phyloP scores from a whole-genome alignment of 2,113 vertebrate species.

The Isurus oxyrinchus region DNA sequence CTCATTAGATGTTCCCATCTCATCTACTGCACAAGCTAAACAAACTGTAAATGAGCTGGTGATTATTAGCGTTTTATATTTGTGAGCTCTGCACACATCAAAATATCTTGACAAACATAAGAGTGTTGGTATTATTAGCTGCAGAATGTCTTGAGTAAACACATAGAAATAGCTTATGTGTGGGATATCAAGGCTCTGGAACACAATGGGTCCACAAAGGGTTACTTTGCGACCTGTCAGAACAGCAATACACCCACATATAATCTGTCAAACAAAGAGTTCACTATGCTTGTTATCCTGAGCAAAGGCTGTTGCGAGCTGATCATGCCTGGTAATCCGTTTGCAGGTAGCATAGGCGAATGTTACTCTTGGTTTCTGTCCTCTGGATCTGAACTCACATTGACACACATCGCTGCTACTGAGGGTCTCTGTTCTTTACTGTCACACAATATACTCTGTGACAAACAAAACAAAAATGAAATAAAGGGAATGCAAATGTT shows the following conservation, averaged over 20 bases:
- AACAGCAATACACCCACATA: constrained; percentile 47
- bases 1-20: constrained; percentile 91
- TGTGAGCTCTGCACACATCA: constrained; percentile 66
- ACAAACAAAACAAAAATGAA: constrained; percentile 38
- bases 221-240: constrained; percentile 43
- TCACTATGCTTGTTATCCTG: constrained; percentile 48
- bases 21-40: constrained; percentile 86
- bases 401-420: background rate
- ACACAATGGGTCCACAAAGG: constrained; percentile 45
- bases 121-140: constrained; percentile 70
- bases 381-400: background rate
- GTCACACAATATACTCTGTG: background rate
- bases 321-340: background rate
- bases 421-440: background rate
- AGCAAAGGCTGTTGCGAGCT: background rate
- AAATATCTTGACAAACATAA: constrained; percentile 78
- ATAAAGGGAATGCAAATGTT: constrained; percentile 45
- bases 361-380: background rate
- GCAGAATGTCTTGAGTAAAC: constrained; percentile 68
- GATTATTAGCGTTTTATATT: constrained; percentile 81
- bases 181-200: constrained; percentile 55
- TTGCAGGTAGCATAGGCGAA: background rate
- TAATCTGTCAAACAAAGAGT: constrained; percentile 55
- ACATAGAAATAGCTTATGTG: constrained; percentile 72
- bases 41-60: constrained; percentile 85